Percentiles rank a stretch among this genome's conserved stretches.
These are phyloP conservation scores for Trichogramma evanescens DNA, from an alignment of 2,888 invertebrate genomes.

Conservation along the genomic window DNA sequence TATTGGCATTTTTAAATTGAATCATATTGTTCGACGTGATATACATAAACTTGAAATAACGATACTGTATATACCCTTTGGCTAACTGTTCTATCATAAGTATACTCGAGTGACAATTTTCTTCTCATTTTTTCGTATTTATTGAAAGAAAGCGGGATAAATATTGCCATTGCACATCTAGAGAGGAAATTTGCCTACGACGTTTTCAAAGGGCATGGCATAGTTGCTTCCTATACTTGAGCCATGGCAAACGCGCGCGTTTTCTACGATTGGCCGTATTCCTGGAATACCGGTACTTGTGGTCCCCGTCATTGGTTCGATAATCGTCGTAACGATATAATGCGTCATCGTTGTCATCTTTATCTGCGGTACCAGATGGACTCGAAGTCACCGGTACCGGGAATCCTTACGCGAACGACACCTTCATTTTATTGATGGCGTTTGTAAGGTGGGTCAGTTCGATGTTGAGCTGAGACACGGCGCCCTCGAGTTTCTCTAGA, in stretches of 20 bases:
- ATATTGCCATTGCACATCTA: no score
- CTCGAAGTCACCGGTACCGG: constrained; percentile 11
- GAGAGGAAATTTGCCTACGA: no score
- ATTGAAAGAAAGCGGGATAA: no score
- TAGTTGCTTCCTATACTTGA: constrained; percentile 16
- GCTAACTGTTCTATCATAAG: no score
- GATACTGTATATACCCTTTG: no score
- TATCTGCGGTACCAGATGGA: neutral
- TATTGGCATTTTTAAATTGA: no score
- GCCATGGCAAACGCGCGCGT: constrained; percentile 15
- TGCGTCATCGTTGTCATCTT: neutral
- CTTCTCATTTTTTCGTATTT: constrained; percentile 2
- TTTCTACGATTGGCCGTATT: neutral
- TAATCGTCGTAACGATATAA: neutral
- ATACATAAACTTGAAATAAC: no score
- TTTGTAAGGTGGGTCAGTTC: constrained; percentile 83
- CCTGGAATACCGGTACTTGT: neutral
- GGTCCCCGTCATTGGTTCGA: neutral
- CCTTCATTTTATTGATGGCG: constrained; percentile 79
- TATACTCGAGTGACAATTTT: no score
- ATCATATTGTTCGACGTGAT: no score
- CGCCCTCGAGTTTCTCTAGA: constrained; percentile 76
- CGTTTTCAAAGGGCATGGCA: constrained; percentile 18
- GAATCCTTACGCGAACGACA: constrained; percentile 49
- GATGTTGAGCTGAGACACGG: constrained; percentile 77